These are phyloP conservation scores for Cistogaster globosa DNA, from an alignment of 2,888 invertebrate genomes.

Conservation along the genomic window DNA sequence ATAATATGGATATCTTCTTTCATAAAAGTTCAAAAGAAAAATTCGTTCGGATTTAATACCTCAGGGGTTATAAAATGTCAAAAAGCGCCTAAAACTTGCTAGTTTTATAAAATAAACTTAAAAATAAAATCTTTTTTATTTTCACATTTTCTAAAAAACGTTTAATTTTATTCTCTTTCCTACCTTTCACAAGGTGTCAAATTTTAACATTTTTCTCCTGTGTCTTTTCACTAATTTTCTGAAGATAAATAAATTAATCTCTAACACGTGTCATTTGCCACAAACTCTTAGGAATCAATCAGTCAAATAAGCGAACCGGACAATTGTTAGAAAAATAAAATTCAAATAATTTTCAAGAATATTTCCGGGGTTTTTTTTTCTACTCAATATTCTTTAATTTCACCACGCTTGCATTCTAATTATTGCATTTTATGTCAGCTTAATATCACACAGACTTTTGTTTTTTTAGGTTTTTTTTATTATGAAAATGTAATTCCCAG, in stretches of 20 bases:
- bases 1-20: too few relatives aligned
- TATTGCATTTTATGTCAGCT: slow-evolving; percentile 70
- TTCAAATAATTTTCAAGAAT: slow-evolving; percentile 24
- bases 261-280: slow-evolving; percentile 66
- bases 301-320: slow-evolving; percentile 45
- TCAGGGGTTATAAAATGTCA: too few relatives aligned
- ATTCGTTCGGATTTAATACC: too few relatives aligned
- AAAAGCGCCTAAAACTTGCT: too few relatives aligned
- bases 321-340: slow-evolving; percentile 21
- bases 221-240: slow-evolving; percentile 32
- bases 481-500: slow-evolving; percentile 54
- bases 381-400: slow-evolving; percentile 31
- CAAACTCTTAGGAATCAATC: slow-evolving; percentile 65
- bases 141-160: too few relatives aligned
- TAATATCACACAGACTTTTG: slow-evolving; percentile 60
- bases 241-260: slow-evolving; percentile 49
- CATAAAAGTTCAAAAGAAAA: too few relatives aligned
- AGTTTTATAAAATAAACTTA: not conserved
- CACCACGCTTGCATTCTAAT: slow-evolving; percentile 54
- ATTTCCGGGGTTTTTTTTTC: slow-evolving; percentile 45
- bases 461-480: slow-evolving; percentile 23
- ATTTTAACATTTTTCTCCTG: not conserved
- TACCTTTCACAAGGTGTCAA: slow-evolving; percentile 20
- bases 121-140: too few relatives aligned
- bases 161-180: not conserved